phyloP scores from a whole-genome alignment of 2,113 vertebrate species.

The Excalfactoria chinensis region DNA sequence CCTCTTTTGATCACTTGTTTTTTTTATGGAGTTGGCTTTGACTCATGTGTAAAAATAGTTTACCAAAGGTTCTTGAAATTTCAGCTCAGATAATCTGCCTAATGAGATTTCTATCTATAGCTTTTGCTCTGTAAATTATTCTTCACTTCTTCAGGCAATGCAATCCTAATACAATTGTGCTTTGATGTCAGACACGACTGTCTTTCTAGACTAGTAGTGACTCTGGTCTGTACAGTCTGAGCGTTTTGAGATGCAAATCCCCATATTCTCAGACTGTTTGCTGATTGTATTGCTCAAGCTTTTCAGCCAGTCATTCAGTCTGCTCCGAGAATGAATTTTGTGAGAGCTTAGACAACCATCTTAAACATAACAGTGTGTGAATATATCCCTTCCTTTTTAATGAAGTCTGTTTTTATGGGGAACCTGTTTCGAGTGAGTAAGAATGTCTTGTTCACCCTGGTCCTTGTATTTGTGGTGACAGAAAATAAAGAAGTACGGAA shows the following conservation, averaged over 20 bases:
- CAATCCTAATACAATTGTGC: not conserved
- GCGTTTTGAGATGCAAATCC: conserved; percentile 3
- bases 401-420: not conserved
- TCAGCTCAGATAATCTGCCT: conserved; percentile 8
- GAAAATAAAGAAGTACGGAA: not conserved
- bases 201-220: not conserved
- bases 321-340: not conserved
- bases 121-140: not conserved
- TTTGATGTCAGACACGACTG: not conserved
- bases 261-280: not conserved
- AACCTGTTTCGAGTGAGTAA: not conserved
- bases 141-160: not conserved
- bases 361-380: rapidly evolving
- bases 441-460: not conserved
- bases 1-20: not conserved
- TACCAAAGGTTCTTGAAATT: conserved; percentile 38
- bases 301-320: not conserved
- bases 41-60: conserved; percentile 43
- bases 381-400: not conserved
- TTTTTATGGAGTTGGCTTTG: not conserved
- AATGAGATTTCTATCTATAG: conserved; percentile 19
- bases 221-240: not conserved
- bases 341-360: not conserved
- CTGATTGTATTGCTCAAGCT: not conserved
- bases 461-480: not conserved